A percentile compares a stretch with the other conserved stretches of the same genome.
Evolutionary conservation across 2,888 invertebrate species (phyloP).

Genomic region (Melikaiella ostensackeni): DNA sequence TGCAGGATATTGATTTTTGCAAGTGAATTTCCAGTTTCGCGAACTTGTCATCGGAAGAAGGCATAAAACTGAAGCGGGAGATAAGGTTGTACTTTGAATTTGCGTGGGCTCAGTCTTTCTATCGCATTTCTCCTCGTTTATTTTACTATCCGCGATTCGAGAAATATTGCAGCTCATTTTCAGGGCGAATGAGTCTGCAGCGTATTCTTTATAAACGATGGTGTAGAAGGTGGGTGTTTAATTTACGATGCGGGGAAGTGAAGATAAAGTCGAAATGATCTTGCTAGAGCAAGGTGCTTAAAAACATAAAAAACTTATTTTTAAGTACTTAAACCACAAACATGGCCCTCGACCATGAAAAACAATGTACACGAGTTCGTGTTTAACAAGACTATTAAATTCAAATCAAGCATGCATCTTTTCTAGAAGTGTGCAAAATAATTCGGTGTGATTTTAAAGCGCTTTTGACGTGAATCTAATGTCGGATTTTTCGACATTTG

Average conservation of each 20-base stretch:
- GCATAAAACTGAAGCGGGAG: neutral
- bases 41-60: slow-evolving; percentile 8
- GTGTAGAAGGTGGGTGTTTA: slow-evolving; percentile 23
- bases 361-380: slow-evolving; percentile 30
- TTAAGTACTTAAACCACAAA: slow-evolving; percentile 26
- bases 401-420: neutral
- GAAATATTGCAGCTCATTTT: slow-evolving; percentile 35
- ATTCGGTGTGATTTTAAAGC: too few species aligned
- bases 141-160: slow-evolving; percentile 23
- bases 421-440: too few species aligned
- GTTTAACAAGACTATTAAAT: slow-evolving; percentile 29
- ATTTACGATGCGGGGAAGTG: slow-evolving; percentile 35
- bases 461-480: too few species aligned
- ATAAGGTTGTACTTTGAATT: slow-evolving; percentile 4
- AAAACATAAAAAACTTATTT: slow-evolving; percentile 5
- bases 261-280: slow-evolving; percentile 32
- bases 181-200: slow-evolving; percentile 14
- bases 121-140: slow-evolving; percentile 24
- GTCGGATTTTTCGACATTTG: too few species aligned
- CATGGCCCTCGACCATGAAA: slow-evolving; percentile 28
- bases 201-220: slow-evolving; percentile 9
- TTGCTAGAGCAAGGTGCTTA: slow-evolving; percentile 26
- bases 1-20: slow-evolving; percentile 10
- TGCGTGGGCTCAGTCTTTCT: slow-evolving; percentile 9
- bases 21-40: slow-evolving; percentile 5